Evolutionary conservation across 2,113 vertebrate genomes (phyloP).

Genomic region (Paratilapia polleni): DNA sequence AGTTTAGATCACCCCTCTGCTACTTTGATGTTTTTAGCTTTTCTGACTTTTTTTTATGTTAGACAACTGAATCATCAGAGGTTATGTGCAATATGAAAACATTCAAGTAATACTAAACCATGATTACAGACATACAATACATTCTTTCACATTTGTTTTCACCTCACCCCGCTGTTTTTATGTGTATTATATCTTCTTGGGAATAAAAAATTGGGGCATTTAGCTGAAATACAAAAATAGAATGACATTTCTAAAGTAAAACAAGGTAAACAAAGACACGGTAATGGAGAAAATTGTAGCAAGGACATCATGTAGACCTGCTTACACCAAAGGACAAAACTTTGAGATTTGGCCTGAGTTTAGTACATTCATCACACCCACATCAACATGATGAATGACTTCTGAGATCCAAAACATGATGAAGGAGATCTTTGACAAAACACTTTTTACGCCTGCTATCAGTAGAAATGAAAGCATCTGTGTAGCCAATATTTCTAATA

Average conservation of each 20-base stretch:
- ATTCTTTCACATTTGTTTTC: not conserved
- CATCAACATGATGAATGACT: not conserved
- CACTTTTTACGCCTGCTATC: not conserved
- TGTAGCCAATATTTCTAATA: slow-evolving; percentile 8
- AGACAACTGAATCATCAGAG: not conserved
- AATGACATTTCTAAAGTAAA: not conserved
- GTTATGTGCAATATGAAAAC: not conserved
- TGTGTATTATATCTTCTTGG: not conserved
- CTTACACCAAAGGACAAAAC: not conserved
- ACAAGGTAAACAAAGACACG: not conserved
- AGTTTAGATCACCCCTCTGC: not conserved
- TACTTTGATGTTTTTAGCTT: not conserved
- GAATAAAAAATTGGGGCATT: slow-evolving; percentile 7
- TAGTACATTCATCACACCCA: not conserved
- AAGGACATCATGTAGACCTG: not conserved
- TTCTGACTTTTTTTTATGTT: not conserved
- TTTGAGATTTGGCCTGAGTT: not conserved
- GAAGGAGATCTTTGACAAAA: not conserved
- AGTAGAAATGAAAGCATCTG: not conserved
- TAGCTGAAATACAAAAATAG: not conserved
- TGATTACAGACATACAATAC: not conserved
- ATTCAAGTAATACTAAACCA: not conserved
- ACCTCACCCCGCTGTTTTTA: not conserved
- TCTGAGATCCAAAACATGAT: not conserved
- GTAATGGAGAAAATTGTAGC: not conserved